phyloP scores from a whole-genome alignment of 2,888 invertebrate species.

The Helobdella robusta region DNA sequence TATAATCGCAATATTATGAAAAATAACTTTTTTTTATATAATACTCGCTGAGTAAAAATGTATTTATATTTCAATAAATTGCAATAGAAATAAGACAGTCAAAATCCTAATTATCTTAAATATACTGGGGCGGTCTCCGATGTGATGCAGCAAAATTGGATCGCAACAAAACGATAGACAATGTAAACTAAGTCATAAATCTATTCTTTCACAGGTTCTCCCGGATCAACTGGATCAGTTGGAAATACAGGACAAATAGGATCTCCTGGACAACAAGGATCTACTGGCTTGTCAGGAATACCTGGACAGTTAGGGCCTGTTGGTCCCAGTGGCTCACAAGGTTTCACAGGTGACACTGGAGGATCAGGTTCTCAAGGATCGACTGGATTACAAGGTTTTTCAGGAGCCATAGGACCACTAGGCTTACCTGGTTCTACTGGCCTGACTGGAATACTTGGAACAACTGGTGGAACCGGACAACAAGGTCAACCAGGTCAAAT shows the following conservation, averaged over 20 bases:
- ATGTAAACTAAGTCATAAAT: too few relatives aligned
- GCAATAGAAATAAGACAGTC: too few relatives aligned
- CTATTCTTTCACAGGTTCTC: too few relatives aligned
- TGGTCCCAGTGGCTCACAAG: conserved; percentile 26
- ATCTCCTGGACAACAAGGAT: conserved; percentile 18
- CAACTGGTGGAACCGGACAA: conserved; percentile 10
- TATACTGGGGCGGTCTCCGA: too few relatives aligned
- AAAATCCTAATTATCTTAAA: too few relatives aligned
- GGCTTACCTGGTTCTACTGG: conserved; percentile 26
- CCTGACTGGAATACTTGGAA: conserved; percentile 18
- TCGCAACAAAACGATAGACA: too few relatives aligned
- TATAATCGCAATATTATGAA: too few relatives aligned
- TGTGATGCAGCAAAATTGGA: too few relatives aligned
- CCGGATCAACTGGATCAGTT: conserved; percentile 14
- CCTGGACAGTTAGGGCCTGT: conserved; percentile 24
- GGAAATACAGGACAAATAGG: conserved; percentile 21
- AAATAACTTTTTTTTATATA: too few relatives aligned
- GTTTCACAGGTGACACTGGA: conserved; percentile 24
- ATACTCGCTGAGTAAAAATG: too few relatives aligned
- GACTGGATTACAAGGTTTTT: conserved; percentile 14
- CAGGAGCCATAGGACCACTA: conserved; percentile 17
- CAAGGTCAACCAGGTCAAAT: conserved; percentile 14
- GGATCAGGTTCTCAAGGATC: conserved; percentile 14
- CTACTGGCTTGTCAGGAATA: conserved; percentile 25
- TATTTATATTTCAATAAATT: too few relatives aligned